phyloP scores from a whole-genome alignment of 2,888 invertebrate species.

The Arge pagana region DNA sequence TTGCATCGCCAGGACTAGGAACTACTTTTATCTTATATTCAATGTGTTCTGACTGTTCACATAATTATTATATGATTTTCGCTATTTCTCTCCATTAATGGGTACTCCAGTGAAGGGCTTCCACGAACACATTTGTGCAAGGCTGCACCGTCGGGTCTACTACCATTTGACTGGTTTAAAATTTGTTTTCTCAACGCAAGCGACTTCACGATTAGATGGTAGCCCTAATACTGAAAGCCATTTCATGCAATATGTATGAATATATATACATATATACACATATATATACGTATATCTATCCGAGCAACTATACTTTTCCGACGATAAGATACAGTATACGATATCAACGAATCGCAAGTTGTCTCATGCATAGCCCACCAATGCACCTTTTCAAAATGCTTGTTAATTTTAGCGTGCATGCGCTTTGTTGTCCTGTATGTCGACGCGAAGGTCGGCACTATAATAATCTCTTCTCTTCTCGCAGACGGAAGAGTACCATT shows the following conservation, averaged over 20 bases:
- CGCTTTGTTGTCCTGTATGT: constrained; percentile 45
- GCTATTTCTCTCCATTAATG: constrained; percentile 9
- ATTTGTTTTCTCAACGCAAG: constrained; percentile 37
- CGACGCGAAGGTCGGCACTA: constrained; percentile 12
- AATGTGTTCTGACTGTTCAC: constrained; percentile 23
- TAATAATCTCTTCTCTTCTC: constrained; percentile 32
- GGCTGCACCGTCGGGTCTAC: constrained; percentile 41
- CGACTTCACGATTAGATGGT: constrained; percentile 34
- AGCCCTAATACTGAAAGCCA: constrained; percentile 36
- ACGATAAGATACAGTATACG: neutral
- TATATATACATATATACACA: constrained; percentile 11
- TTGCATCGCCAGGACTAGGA: constrained; percentile 10
- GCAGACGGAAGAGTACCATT: constrained; percentile 85
- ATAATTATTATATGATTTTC: constrained; percentile 17
- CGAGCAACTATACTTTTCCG: constrained; percentile 17
- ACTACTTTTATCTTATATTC: constrained; percentile 15
- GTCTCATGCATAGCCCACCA: constrained; percentile 22
- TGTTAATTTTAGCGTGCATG: constrained; percentile 40
- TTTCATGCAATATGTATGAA: constrained; percentile 24
- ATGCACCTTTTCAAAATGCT: constrained; percentile 19
- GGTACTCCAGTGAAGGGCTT: constrained; percentile 28
- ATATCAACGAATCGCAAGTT: constrained; percentile 7
- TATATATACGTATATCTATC: constrained; percentile 11
- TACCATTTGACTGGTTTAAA: constrained; percentile 46
- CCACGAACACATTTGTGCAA: constrained; percentile 24